phyloP scores from a whole-genome alignment of 1,140 invertebrate genomes.

The Amphibalanus amphitrite region DNA sequence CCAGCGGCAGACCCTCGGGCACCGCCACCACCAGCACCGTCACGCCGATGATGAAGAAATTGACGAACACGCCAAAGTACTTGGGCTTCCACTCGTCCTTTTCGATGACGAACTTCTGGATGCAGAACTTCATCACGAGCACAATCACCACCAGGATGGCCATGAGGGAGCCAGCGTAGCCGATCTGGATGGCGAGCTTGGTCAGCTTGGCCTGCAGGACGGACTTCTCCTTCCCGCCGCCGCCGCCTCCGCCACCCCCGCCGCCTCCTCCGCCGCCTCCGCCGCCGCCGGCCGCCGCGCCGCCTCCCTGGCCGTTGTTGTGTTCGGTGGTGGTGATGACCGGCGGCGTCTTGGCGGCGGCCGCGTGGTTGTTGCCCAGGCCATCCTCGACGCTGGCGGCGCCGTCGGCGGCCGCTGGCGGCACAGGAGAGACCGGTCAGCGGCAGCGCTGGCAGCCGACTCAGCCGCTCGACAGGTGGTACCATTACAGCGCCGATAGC shows the following conservation, averaged over 20 bases:
- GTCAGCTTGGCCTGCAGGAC: slow-evolving; percentile 97
- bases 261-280: slow-evolving; percentile 10
- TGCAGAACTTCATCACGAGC: slow-evolving; percentile 85
- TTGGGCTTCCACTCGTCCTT: slow-evolving; percentile 50
- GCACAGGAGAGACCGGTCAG: background rate
- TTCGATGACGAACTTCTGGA: slow-evolving; percentile 71
- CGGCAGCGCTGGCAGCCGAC: background rate
- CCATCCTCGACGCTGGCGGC: slow-evolving; percentile 4
- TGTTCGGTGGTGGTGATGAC: background rate
- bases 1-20: slow-evolving; percentile 92
- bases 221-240: slow-evolving; percentile 85
- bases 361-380: slow-evolving; percentile 15
- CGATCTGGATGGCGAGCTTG: slow-evolving; percentile 97
- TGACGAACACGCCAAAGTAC: slow-evolving; percentile 79
- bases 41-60: slow-evolving; percentile 97
- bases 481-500: too few relatives aligned
- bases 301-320: slow-evolving; percentile 7
- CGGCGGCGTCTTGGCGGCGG: background rate
- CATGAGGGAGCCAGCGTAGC: slow-evolving; percentile 93
- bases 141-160: slow-evolving; percentile 93
- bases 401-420: slow-evolving; percentile 11
- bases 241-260: slow-evolving; percentile 5
- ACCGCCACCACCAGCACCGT: slow-evolving; percentile 98
- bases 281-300: slow-evolving; percentile 8
- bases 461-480: too few relatives aligned